These are phyloP conservation scores for Cheilosia scutellata DNA, from an alignment of 2,888 invertebrate species.

Conservation along the genomic window DNA sequence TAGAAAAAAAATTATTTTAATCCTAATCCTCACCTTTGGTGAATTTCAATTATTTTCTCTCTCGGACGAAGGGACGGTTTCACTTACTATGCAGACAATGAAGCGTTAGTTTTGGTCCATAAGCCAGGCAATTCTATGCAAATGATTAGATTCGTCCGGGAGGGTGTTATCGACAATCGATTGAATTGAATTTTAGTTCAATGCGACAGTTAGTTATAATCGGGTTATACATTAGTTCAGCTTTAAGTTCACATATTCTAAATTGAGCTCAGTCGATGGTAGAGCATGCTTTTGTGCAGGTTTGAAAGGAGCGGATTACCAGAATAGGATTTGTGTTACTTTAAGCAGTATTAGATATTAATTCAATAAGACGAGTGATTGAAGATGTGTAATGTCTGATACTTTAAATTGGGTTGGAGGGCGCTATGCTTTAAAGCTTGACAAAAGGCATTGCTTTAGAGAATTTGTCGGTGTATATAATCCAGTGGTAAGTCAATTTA, in stretches of 20 bases:
- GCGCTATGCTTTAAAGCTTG: no score
- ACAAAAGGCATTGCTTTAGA: no score
- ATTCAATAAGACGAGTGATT: conserved; percentile 48
- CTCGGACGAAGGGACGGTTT: conserved; percentile 1
- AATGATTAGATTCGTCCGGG: conserved; percentile 38
- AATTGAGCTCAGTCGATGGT: neutral
- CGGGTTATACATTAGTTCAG: neutral
- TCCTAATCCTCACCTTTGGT: no score
- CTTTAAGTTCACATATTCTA: neutral
- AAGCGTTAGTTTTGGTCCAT: conserved; percentile 36
- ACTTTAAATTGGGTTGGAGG: no score
- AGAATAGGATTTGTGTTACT: conserved; percentile 51
- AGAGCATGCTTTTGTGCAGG: neutral
- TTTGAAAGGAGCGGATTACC: conserved; percentile 23
- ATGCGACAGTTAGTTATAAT: neutral
- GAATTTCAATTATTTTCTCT: no score
- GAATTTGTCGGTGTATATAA: no score
- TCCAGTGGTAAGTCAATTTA: no score
- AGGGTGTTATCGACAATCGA: neutral
- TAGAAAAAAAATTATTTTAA: no score
- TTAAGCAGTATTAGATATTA: conserved; percentile 32
- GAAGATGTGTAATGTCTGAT: neutral
- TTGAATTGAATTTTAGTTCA: neutral
- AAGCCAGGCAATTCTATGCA: conserved; percentile 58
- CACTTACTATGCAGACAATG: conserved; percentile 3